Evolutionary conservation across 2,888 invertebrate species (phyloP), one percentile per base, ranked within the genome.

Genomic region (Phania funesta): DNA sequence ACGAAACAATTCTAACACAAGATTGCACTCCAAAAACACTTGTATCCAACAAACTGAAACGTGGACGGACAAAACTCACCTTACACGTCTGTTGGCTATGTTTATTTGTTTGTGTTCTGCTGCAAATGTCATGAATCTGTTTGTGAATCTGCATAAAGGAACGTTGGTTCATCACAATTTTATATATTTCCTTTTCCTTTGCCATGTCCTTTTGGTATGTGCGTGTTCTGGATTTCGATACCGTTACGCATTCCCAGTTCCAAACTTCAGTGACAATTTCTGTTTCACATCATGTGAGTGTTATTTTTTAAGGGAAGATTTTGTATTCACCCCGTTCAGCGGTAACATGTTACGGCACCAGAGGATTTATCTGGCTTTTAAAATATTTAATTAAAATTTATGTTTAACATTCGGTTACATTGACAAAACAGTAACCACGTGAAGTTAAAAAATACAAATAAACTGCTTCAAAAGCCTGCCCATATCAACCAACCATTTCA

Each of bases 381-480:
- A 73, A 84, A 80, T 73, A 80, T 84, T 84, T 84, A 84, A 82
- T 84, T 84, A 84, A 84, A 84, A 79, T 79, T 84, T 82, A 74
- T 82, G 79, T 82, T 81, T 70, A 82, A 82, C 80, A 79, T 82
- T 78, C 68, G 68, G 65, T 2, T 67, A 71, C 4, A 2, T 16
- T 1, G 16, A 54, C 76, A 82, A 62, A 13, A 50, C 56, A 74
- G 62, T 18, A 32, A 64, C 3, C 38, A 50, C 8, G 13, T 18
- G 18, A 48, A 52, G 48, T 54, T 6, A 48, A 38, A 22, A 44
- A 26, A 24, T 2, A n/a, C 1, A 35, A 35, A 9, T 11, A 1
- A 1, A 9, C 9, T 70, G 58, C 58, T 74, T 78, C 50, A 58
- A 74, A 50, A 32, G 54, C 64, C 24, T 29, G 48, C 67, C 3